Base-by-base conservation (phyloP, 1,140 invertebrate genomes). In the Dolichoris vasculosae region DNA sequence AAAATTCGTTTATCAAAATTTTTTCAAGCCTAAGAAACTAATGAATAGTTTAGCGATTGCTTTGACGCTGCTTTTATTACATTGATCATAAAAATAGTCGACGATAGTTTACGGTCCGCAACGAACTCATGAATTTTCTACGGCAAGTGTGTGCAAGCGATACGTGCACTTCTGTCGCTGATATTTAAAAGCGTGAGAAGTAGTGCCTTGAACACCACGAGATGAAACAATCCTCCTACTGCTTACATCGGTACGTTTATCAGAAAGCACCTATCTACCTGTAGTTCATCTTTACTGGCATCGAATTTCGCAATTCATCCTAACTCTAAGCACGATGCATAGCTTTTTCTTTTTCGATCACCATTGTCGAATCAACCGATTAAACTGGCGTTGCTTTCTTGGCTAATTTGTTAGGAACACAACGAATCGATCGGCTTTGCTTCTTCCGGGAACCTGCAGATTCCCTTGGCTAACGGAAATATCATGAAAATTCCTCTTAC, bases 401-500 rank as follows among this genome's bases (percentile, higher is more conserved):
- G n/a, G 51, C 88, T 86, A 67, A 48, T 89, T 87, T 87, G 43
- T 48, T 88, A 93, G 92, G 92, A 93, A n/a, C 89, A 89, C 55
- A 90, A 88, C 82, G 90, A 92, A 79, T 88, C 90, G 77, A 90
- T 90, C 90, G 91, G 90, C 71, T 93, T 89, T 59, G 91, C 89
- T 51, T 87, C 90, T 26, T 91, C 93, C 30, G 95, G 95, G 86
- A 97, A 98, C 91, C 93, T 98, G 80, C 96, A 97, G 91, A 98
- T 98, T 88, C 96, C 97, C 11, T 93, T 99, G 88, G 96, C 97
- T 8, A 98, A 98, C 93, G 98, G 98, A 40, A 98, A 97, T 90
- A 96, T 98, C 73, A 97, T 98, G 96, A 98, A 98, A 91, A 98
- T 98, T 89, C 97, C 97, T 8, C 92, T 98, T 86, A 95, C 96